These are phyloP conservation scores for Leptosomus discolor DNA, from an alignment of 2,113 vertebrate species.

Conservation along the genomic window DNA sequence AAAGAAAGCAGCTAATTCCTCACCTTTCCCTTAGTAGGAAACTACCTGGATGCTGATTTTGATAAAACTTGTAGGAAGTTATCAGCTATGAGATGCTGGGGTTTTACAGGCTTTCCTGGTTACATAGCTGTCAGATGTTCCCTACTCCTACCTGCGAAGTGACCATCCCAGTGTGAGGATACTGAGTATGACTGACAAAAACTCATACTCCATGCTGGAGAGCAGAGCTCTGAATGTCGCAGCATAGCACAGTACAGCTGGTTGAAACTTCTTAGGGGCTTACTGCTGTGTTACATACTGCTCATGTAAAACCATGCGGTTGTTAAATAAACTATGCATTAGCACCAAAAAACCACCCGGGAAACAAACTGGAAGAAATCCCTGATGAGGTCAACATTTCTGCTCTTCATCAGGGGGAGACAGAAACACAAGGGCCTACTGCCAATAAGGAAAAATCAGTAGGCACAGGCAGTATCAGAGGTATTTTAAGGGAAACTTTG, in stretches of 20 bases:
- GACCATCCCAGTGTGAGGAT: neutral
- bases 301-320: neutral
- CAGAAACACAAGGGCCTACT: neutral
- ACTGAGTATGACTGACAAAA: neutral
- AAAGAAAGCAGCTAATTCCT: neutral
- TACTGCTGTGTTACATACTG: neutral
- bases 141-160: neutral
- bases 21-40: neutral
- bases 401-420: neutral
- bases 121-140: neutral
- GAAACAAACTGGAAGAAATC: neutral
- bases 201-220: neutral
- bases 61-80: neutral
- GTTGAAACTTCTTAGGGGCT: neutral
- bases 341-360: neutral
- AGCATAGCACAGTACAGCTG: neutral
- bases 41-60: neutral
- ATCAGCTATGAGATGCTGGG: fast-evolving
- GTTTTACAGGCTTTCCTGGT: neutral
- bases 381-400: neutral
- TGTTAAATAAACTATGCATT: neutral
- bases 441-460: neutral
- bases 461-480: neutral
- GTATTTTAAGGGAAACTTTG: neutral
- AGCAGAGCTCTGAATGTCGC: neutral